Base-by-base conservation (phyloP, 2,113 vertebrate species). In the Corythornis vintsioides region DNA sequence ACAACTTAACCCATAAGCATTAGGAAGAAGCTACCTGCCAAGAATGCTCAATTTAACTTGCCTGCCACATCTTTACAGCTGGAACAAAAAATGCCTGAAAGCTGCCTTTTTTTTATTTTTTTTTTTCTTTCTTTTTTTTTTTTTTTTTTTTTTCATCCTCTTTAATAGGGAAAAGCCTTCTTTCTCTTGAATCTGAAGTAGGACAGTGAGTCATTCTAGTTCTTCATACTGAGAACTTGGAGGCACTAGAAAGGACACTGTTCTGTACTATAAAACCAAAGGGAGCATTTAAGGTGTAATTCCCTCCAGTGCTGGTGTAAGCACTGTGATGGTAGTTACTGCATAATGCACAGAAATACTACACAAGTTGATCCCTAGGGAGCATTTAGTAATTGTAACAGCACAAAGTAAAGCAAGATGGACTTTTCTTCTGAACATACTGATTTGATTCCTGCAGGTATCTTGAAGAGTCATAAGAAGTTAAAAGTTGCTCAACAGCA, bases 1-100 rank as follows among this genome's bases (percentile, higher is more conserved):
- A 89, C 88, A 87, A 86, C 17, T 40, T 89, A 70, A 93, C 92
- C 88, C 77, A 78, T 73, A 96, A 96, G 90, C 66, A 76, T 84
- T 65, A 84, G 50, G 33, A 88, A 88, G 72, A 87, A 93, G 24
- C 9, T 82, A 73, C 66, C 74, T 93, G 86, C 83, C 83, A 96
- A 89, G 86, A 90, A 86, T 66, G 45, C 10, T 93, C 42, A 79
- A 29, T 94, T 94, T 94, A 73, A 31, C 31, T 78, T 78, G 45
- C 40, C 52, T 86, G 69, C 4, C 76, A 76, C 40, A 61, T 80
- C 52, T 93, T 67, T 94, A 64, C 18, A 65, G 53, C 40, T 95
- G 26, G 6, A 83, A 69, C 13, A 75, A 45, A 69, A 92, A 48
- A 81, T 33, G 40, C 8, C 42, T 91, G 65, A 92, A 91, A 85